These are phyloP conservation scores for Delphinus delphis DNA, from an alignment of 2,113 vertebrate species.

Conservation along the genomic window DNA sequence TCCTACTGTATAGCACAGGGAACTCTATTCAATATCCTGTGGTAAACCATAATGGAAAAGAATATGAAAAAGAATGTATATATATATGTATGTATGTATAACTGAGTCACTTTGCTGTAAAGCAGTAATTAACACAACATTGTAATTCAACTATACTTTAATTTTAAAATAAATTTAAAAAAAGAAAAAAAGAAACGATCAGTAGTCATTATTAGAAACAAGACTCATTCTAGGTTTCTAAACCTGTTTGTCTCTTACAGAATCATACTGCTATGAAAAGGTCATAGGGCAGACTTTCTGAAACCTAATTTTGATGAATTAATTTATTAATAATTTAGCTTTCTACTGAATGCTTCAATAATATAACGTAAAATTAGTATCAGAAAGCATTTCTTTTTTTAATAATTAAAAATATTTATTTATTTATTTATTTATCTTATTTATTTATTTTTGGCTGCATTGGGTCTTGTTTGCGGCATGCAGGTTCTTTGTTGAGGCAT, in stretches of 20 bases:
- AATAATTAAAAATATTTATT: no score
- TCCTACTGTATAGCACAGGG: no score
- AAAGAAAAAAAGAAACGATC: not conserved
- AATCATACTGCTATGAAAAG: not conserved
- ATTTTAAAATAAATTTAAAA: not conserved
- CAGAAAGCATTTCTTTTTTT: no score
- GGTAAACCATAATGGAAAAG: no score
- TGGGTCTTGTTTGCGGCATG: no score
- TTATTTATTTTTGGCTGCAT: no score
- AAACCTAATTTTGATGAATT: constrained; percentile 12
- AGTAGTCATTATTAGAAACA: not conserved
- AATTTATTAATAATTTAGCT: constrained; percentile 12
- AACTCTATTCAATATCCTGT: no score
- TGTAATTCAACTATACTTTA: not conserved
- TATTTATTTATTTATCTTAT: no score
- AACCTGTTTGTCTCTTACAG: not conserved
- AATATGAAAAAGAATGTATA: no score
- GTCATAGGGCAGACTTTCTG: not conserved
- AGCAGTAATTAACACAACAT: not conserved
- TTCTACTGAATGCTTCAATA: constrained; percentile 39
- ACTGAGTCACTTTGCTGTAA: no score
- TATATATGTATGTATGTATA: no score
- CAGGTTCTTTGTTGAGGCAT: no score
- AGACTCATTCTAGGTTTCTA: not conserved
- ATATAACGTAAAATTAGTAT: constrained; percentile 28